Percentiles rank a stretch among this genome's conserved stretches.
Evolutionary conservation across 1,140 invertebrate genomes (phyloP).

Genomic region (Paraescarpia echinospica): DNA sequence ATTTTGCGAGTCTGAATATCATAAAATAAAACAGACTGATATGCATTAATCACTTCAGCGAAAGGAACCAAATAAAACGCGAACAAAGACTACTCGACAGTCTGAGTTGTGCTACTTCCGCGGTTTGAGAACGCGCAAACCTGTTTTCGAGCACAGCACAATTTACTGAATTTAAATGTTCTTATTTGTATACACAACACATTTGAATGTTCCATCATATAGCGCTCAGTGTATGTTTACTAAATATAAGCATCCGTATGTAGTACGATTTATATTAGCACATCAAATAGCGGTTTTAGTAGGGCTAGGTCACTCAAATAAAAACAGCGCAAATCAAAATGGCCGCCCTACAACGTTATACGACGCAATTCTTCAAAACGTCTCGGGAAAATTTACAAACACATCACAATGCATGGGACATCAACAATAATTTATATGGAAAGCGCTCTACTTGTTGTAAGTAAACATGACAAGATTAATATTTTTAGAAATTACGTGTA

Average conservation of each 20-base stretch:
- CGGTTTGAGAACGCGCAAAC: neutral
- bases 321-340: constrained; percentile 6
- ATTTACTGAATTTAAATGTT: neutral
- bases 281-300: neutral
- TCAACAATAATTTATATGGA: neutral
- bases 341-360: neutral
- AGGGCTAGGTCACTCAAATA: neutral
- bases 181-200: neutral
- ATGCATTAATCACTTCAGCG: neutral
- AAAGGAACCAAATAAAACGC: neutral
- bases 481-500: neutral
- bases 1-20: neutral
- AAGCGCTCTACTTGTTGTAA: neutral
- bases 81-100: neutral
- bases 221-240: neutral
- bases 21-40: neutral
- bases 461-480: neutral
- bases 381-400: neutral
- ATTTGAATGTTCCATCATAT: neutral
- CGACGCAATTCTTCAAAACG: neutral
- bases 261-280: neutral
- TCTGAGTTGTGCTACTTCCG: constrained; percentile 3
- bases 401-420: neutral
- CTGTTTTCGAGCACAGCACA: neutral
- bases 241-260: neutral